Conservation (phyloP, 2,888 invertebrate species). For the Argyresthia goedartella region DNA sequence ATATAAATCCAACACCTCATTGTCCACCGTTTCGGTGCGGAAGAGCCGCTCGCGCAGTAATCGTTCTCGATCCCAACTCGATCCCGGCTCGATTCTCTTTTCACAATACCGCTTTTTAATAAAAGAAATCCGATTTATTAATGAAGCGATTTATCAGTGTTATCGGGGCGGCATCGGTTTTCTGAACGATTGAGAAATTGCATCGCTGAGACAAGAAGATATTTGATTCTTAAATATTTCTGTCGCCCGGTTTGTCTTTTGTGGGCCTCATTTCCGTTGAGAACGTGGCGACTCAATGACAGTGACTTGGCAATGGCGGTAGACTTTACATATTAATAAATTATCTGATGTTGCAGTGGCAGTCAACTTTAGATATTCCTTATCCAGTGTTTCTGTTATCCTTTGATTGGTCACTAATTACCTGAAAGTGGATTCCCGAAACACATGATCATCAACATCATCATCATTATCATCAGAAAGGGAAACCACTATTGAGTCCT, state of each 20-base stretch:
- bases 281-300: too few relatives aligned
- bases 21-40: conserved; percentile 16
- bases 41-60: not conserved
- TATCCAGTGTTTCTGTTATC: too few relatives aligned
- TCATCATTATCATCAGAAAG: too few relatives aligned
- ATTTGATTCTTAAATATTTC: not conserved
- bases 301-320: too few relatives aligned
- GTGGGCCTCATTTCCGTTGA: too few relatives aligned
- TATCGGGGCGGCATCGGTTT: conserved; percentile 38
- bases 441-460: too few relatives aligned
- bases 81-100: conserved; percentile 7
- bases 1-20: conserved; percentile 57
- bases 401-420: too few relatives aligned
- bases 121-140: conserved; percentile 53
- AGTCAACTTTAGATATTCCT: too few relatives aligned
- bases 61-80: not conserved
- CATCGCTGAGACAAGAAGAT: not conserved
- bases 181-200: conserved; percentile 4
- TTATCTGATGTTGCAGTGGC: too few relatives aligned
- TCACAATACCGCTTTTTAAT: conserved; percentile 38
- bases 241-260: not conserved
- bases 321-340: too few relatives aligned
- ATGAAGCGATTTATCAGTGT: conserved; percentile 60
- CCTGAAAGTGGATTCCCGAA: too few relatives aligned
- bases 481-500: too few relatives aligned